Conservation (phyloP, 1,140 invertebrate species). For the Conus ventricosus region DNA sequence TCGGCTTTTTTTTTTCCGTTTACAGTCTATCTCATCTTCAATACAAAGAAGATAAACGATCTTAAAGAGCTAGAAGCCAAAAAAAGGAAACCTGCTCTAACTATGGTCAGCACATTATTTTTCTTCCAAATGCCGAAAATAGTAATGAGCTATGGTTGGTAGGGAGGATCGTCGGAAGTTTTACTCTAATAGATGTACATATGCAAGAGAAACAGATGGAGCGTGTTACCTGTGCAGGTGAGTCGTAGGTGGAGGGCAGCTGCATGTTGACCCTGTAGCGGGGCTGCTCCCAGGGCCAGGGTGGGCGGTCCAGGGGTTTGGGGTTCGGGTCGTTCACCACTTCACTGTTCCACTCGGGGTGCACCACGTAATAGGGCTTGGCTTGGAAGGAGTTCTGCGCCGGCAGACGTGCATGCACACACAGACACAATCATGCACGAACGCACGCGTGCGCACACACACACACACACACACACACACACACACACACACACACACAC, state of each 20-base stretch:
- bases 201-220: too few species aligned
- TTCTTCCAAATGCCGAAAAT: too few species aligned
- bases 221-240: conserved; percentile 19
- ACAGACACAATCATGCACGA: too few species aligned
- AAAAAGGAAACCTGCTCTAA: too few species aligned
- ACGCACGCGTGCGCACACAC: not conserved
- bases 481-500: not conserved
- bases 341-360: conserved; percentile 60
- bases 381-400: conserved; percentile 54
- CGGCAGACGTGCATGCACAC: not conserved
- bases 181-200: too few species aligned
- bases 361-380: conserved; percentile 54
- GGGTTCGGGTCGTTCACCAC: conserved; percentile 45
- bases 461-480: not conserved
- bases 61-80: too few species aligned
- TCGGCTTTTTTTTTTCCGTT: too few species aligned
- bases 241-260: conserved; percentile 23
- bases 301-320: conserved; percentile 51
- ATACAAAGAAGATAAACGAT: too few species aligned
- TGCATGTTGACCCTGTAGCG: conserved; percentile 57
- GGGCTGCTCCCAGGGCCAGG: conserved; percentile 64
- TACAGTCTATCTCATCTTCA: too few species aligned
- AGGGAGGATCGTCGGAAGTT: too few species aligned
- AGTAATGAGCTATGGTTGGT: too few species aligned
- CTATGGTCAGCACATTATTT: too few species aligned